Evolutionary conservation across 2,797 vertebrate genomes (phyloP).

Genomic region (Ctenochaetus hawaiiensis): DNA sequence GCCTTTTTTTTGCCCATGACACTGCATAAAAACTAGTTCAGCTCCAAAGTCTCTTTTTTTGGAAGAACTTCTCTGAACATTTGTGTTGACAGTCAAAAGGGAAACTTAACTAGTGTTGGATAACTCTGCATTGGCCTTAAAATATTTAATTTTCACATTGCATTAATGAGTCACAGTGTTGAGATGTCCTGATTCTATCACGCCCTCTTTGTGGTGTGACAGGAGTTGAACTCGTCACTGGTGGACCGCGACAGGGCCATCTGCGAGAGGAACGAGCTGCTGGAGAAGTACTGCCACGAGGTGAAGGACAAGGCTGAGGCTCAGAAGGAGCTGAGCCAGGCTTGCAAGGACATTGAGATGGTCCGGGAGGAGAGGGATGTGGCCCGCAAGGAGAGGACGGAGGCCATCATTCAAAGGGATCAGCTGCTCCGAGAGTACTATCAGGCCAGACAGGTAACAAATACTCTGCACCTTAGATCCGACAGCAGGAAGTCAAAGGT

Average conservation of each 20-base stretch:
- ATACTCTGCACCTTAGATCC: background rate
- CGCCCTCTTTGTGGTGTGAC: conserved; percentile 53
- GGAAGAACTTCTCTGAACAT: conserved; percentile 44
- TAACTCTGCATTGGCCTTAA: conserved; percentile 32
- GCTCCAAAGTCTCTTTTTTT: conserved; percentile 32
- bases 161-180: conserved; percentile 40
- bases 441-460: conserved; percentile 90
- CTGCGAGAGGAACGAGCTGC: conserved; percentile 92
- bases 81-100: conserved; percentile 47
- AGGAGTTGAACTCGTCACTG: conserved; percentile 92
- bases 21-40: conserved; percentile 41
- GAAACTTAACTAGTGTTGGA: conserved; percentile 34
- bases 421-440: conserved; percentile 92
- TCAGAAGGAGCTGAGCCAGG: conserved; percentile 93
- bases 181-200: conserved; percentile 49
- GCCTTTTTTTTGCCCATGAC: background rate
- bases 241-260: conserved; percentile 92
- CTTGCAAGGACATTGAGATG: conserved; percentile 93
- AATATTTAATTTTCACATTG: conserved; percentile 27
- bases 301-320: conserved; percentile 94
- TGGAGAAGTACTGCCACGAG: conserved; percentile 95
- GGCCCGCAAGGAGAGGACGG: conserved; percentile 90
- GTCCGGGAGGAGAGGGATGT: conserved; percentile 93
- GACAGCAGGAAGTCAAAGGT: conserved; percentile 43
- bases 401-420: conserved; percentile 94